Conservation (phyloP, 2,888 invertebrate genomes). For the Drosophila fungiperda region DNA sequence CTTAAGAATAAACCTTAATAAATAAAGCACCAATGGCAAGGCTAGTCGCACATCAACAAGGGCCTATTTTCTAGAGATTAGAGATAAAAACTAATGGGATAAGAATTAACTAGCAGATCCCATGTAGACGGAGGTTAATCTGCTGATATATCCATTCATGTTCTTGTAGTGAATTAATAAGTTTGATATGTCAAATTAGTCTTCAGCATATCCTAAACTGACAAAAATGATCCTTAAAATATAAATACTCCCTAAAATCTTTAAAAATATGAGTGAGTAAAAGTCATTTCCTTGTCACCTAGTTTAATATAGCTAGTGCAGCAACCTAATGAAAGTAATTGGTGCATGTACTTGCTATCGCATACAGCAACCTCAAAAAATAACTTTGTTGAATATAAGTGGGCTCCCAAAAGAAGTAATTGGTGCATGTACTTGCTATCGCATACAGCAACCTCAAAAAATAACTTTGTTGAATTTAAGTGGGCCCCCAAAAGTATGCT, state of each 20-base stretch:
- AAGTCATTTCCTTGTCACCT: background rate
- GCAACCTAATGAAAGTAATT: background rate
- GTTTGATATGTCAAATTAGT: no score
- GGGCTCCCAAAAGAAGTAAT: background rate
- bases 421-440: no score
- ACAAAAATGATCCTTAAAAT: no score
- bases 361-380: background rate
- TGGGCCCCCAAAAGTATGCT: background rate
- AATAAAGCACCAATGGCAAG: no score
- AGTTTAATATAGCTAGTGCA: background rate
- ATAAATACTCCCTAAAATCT: background rate
- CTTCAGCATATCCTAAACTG: no score
- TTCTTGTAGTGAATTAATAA: background rate
- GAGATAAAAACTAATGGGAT: background rate
- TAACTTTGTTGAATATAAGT: background rate
- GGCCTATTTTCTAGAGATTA: background rate
- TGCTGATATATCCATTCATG: background rate
- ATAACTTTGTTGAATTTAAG: background rate
- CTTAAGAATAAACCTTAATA: conserved; percentile 6
- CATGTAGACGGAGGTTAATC: background rate
- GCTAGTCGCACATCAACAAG: background rate
- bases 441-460: background rate
- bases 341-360: background rate
- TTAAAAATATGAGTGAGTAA: no score
- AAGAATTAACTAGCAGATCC: background rate